Conservation (phyloP, 2,113 vertebrate genomes). For the Lynx canadensis region DNA sequence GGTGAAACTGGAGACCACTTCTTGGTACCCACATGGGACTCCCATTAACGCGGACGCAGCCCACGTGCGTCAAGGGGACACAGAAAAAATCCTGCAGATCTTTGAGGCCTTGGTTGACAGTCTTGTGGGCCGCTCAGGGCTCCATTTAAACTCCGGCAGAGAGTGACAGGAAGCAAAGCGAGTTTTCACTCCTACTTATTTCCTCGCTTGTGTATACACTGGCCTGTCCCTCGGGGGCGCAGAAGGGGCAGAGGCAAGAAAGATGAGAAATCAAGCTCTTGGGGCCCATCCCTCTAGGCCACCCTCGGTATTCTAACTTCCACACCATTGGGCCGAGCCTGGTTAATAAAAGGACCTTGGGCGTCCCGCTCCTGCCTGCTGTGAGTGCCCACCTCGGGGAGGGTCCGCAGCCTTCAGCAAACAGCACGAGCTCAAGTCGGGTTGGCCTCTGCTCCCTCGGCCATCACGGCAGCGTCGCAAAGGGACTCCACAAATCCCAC, state of each 20-base stretch:
- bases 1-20: neutral
- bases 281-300: neutral
- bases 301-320: neutral
- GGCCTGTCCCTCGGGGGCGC: neutral
- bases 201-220: neutral
- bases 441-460: slow-evolving; percentile 9
- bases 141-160: neutral
- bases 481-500: neutral
- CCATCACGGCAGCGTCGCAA: neutral
- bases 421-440: slow-evolving; percentile 57
- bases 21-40: fast-evolving
- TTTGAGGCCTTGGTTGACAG: slow-evolving; percentile 16
- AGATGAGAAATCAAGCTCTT: neutral
- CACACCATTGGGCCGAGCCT: slow-evolving; percentile 11
- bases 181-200: neutral
- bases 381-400: slow-evolving; percentile 60
- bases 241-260: too few species aligned
- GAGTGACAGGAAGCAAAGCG: neutral
- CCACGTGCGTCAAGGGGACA: neutral
- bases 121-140: neutral
- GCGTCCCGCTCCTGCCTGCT: slow-evolving; percentile 59
- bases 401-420: slow-evolving; percentile 68
- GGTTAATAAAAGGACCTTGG: neutral
- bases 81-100: neutral
- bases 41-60: neutral